Conservation (phyloP, 2,888 invertebrate genomes). For the Nomada hirtipes region DNA sequence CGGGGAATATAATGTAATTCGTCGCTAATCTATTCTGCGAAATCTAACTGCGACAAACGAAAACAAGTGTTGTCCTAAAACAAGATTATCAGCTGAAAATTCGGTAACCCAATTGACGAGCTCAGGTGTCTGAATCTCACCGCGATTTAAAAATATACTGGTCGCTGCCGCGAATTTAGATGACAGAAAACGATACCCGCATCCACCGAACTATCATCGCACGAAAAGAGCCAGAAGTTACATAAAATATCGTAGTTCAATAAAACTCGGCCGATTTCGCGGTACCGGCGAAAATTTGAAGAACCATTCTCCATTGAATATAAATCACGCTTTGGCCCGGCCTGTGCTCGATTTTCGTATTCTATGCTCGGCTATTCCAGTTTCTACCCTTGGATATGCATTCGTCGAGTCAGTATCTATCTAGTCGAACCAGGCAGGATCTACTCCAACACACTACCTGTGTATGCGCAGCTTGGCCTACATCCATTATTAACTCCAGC, state of each 20-base stretch:
- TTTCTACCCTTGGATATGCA: slow-evolving; percentile 30
- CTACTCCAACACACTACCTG: slow-evolving; percentile 21
- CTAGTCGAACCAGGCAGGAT: background rate
- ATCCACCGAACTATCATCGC: slow-evolving; percentile 26
- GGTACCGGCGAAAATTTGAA: slow-evolving; percentile 51
- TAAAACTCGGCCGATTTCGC: slow-evolving; percentile 54
- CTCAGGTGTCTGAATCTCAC: background rate
- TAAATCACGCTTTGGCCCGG: slow-evolving; percentile 46
- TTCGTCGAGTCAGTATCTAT: slow-evolving; percentile 24
- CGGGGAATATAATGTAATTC: too few relatives aligned
- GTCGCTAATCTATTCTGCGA: too few relatives aligned
- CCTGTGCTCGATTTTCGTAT: slow-evolving; percentile 40
- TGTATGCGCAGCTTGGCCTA: slow-evolving; percentile 38
- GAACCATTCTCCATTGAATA: slow-evolving; percentile 58
- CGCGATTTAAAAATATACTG: slow-evolving; percentile 20
- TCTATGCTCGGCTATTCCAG: slow-evolving; percentile 45
- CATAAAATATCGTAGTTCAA: slow-evolving; percentile 56
- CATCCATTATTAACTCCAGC: slow-evolving; percentile 31
- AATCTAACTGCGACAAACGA: background rate
- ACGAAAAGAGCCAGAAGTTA: slow-evolving; percentile 50
- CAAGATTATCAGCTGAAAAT: background rate
- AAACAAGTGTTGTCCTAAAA: background rate
- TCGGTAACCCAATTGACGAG: background rate
- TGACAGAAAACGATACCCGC: slow-evolving; percentile 19
- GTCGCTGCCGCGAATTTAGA: slow-evolving; percentile 33